Percentiles rank a stretch among this genome's conserved stretches.
phyloP scores from a whole-genome alignment of 2,113 vertebrate genomes.

The human region GRCh38 chr18:69089501-69090000 shows the following conservation, averaged over 20 bases:
- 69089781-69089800: not conserved
- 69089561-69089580: not conserved
- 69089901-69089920: not conserved
- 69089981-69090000: not conserved
- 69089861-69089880: not conserved
- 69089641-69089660: not conserved
- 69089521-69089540: not conserved
- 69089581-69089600: not conserved
- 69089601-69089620: not conserved
- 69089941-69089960: not conserved
- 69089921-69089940: not conserved
- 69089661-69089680: not conserved
- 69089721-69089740: not conserved
- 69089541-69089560: not conserved
- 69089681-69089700: not conserved
- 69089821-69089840: not conserved
- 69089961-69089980: not conserved
- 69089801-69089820: not conserved
- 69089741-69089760: not conserved
- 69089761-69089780: not conserved
- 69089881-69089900: not conserved
- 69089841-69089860: not conserved
- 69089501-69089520: not conserved
- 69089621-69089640: not conserved
- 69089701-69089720: not conserved